Conservation (phyloP, 2,797 vertebrate genomes). For the Acanthopagrus latus region DNA sequence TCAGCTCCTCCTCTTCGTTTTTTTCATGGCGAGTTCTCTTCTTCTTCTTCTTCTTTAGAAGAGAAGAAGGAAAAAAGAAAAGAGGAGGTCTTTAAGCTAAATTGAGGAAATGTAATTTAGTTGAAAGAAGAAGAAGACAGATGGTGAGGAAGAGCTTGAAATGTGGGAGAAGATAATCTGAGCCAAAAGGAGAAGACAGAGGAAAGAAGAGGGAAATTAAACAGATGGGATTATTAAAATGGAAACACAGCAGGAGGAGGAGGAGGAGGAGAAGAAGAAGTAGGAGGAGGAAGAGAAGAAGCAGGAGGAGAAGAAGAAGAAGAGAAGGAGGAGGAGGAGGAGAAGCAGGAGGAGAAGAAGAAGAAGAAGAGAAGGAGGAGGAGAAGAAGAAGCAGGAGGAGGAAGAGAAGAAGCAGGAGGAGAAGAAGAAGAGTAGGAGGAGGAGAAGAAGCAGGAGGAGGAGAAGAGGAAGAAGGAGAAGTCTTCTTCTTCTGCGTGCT, state of each 20-base stretch:
- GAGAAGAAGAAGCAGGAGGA: slow-evolving; percentile 12
- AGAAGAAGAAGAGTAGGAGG: too few species aligned
- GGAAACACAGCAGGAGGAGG: slow-evolving; percentile 4
- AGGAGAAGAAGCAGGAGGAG: slow-evolving; percentile 10
- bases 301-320: slow-evolving; percentile 3
- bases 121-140: background rate
- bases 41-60: too few species aligned
- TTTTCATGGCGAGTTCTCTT: too few species aligned
- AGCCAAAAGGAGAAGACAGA: background rate
- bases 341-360: slow-evolving; percentile 20
- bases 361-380: too few species aligned
- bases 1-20: too few species aligned
- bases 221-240: slow-evolving; percentile 36
- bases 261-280: background rate
- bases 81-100: background rate
- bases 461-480: background rate
- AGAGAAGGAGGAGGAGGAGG: too few species aligned
- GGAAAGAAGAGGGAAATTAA: background rate
- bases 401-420: slow-evolving; percentile 7
- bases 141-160: background rate
- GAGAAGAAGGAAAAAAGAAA: background rate
- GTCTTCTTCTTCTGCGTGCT: background rate
- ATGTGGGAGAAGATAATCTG: background rate
- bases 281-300: slow-evolving; percentile 8
- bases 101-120: background rate